Base-by-base conservation (phyloP, 2,113 vertebrate species). In the Aspidoscelis tigris region DNA sequence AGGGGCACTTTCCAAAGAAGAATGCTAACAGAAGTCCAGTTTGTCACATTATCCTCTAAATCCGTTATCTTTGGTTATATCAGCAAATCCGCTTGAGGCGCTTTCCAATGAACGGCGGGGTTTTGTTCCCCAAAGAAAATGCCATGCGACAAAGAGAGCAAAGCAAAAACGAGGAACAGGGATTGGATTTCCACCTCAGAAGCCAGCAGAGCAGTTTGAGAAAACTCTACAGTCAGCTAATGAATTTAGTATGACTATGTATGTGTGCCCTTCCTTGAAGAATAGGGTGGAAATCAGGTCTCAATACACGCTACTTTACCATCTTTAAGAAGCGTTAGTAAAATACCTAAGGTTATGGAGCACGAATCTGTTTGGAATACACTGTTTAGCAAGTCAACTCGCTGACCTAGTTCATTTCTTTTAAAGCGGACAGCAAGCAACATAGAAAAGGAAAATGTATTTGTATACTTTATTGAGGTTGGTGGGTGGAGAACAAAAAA, bases 381-480 rank as follows among this genome's bases (percentile, higher is more conserved):
- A 81, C 50, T 78, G 82, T 76, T 86, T 86, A 66, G 78, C 84
- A 26, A 81, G 74, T 44, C 72, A 74, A 86, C 58, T 41, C 14
- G 58, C 58, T 61, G 58, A 61, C 22, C 33, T 10, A 85, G 33
- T 78, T 39, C 47, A 73, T 92, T 90, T 86, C 10, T 69, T 87
- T 71, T 65, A 83, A 85, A 88, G 71, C 81, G 80, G 64, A 55
- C 11, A 41, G 71, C 81, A 81, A 69, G 85, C 66, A 89, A 53
- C 44, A 41, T 65, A 39, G 16, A 66, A 85, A 43, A 53, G 44
- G 61, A 86, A 87, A 76, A 87, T 0, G 0, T 86, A 82, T 44
- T 89, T 93, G 77, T 84, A 72, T 88, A 91, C 90, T 89, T 88
- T 88, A 89, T 18, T 77, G 83, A 88, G 82, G 88, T 75, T 90